Evolutionary conservation across 2,113 vertebrate species (phyloP).

Genomic region (Periophthalmus modestus): DNA sequence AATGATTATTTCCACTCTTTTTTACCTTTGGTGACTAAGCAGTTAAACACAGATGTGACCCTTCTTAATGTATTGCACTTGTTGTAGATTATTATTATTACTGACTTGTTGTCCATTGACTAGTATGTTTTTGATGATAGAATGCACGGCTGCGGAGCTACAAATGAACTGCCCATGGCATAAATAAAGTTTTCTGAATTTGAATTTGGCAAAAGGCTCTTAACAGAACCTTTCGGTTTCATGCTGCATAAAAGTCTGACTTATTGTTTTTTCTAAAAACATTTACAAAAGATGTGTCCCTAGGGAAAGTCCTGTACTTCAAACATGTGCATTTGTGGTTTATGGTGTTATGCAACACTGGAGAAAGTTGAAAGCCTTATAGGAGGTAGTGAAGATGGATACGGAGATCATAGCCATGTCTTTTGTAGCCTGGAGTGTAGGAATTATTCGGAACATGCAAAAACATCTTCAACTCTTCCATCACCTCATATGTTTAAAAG

Average conservation of each 20-base stretch:
- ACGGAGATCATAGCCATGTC: slow-evolving; percentile 8
- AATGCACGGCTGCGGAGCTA: too few species aligned
- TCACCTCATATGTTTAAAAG: slow-evolving; percentile 20
- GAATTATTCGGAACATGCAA: slow-evolving; percentile 9
- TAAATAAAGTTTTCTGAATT: too few species aligned
- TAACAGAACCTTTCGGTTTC: slow-evolving; percentile 13
- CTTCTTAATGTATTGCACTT: neutral
- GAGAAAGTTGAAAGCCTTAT: slow-evolving; percentile 30
- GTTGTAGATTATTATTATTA: neutral
- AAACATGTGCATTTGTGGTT: slow-evolving; percentile 38
- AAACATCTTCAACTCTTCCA: slow-evolving; percentile 19
- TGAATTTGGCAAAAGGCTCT: neutral
- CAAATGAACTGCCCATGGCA: too few species aligned
- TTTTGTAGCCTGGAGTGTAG: slow-evolving; percentile 32
- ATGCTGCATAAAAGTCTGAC: slow-evolving; percentile 18
- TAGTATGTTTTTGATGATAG: too few species aligned
- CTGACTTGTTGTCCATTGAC: neutral
- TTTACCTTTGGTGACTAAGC: neutral
- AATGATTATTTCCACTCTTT: neutral
- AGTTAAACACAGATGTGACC: neutral
- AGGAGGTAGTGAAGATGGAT: slow-evolving; percentile 21
- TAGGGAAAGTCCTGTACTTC: slow-evolving; percentile 12
- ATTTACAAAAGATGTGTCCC: slow-evolving; percentile 21
- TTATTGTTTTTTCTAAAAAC: slow-evolving; percentile 23
- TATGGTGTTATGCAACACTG: slow-evolving; percentile 34